These are phyloP conservation scores for Cantharis lateralis DNA, from an alignment of 2,888 invertebrate species.

Conservation along the genomic window DNA sequence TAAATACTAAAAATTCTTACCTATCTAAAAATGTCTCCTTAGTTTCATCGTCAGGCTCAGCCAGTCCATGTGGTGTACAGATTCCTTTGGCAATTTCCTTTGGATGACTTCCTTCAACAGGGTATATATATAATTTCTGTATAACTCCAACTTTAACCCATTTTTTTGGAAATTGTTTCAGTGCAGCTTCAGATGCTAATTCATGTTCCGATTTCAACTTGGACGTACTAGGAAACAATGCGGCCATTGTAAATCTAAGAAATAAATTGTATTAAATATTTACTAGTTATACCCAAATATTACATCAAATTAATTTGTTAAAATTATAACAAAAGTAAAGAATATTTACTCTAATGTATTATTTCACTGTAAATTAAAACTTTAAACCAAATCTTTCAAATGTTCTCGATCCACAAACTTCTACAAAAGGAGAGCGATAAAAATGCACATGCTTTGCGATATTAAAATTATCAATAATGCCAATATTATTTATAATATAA, in stretches of 20 bases:
- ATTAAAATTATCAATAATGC: neutral
- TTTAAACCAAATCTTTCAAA: neutral
- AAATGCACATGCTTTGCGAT: neutral
- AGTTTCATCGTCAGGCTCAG: neutral
- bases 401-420: neutral
- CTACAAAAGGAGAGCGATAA: neutral
- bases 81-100: neutral
- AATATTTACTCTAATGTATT: neutral
- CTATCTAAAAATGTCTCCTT: neutral
- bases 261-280: no score
- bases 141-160: neutral
- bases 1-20: neutral
- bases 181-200: neutral
- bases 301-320: neutral
- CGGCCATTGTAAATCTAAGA: neutral
- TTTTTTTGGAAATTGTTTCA: neutral
- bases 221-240: neutral
- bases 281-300: no score
- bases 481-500: neutral
- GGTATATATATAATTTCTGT: neutral
- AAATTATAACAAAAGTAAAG: neutral
- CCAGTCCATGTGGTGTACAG: neutral
- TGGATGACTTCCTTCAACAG: neutral
- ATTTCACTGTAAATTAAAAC: neutral
- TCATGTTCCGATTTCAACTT: neutral